Percentiles rank a stretch among this genome's conserved stretches.
phyloP scores from a whole-genome alignment of 2,113 vertebrate genomes.

The Phainopepla nitens region DNA sequence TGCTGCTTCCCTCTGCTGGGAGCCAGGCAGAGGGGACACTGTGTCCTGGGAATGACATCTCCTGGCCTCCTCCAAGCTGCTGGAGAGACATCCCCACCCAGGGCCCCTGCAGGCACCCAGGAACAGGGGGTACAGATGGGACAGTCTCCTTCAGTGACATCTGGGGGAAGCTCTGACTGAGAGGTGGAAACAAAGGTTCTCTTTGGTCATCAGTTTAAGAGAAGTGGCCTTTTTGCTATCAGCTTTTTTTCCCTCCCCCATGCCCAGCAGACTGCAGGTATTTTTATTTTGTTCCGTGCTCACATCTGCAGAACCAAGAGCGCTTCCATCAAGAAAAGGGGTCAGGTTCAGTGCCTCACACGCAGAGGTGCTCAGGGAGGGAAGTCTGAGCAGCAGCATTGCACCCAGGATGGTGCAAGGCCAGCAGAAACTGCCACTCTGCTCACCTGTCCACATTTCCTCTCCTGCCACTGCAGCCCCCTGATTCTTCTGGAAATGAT shows the following conservation, averaged over 20 bases:
- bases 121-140: neutral
- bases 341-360: neutral
- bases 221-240: neutral
- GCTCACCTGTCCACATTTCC: neutral
- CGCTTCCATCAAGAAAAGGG: neutral
- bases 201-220: neutral
- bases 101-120: neutral
- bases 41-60: neutral
- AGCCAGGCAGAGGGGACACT: neutral
- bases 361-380: neutral
- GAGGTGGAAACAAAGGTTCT: no score
- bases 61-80: neutral
- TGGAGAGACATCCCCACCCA: no score
- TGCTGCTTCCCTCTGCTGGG: conserved; percentile 55
- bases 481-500: neutral
- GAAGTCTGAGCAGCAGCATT: neutral
- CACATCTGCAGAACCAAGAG: neutral
- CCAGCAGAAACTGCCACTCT: neutral
- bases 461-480: neutral
- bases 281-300: neutral
- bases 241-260: neutral
- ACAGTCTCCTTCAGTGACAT: neutral
- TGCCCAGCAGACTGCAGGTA: neutral
- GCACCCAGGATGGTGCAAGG: neutral
- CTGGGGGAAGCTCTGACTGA: neutral